Percentiles rank a stretch among this genome's conserved stretches.
phyloP scores from a whole-genome alignment of 2,797 vertebrate species.

The Chaunax sp. region DNA sequence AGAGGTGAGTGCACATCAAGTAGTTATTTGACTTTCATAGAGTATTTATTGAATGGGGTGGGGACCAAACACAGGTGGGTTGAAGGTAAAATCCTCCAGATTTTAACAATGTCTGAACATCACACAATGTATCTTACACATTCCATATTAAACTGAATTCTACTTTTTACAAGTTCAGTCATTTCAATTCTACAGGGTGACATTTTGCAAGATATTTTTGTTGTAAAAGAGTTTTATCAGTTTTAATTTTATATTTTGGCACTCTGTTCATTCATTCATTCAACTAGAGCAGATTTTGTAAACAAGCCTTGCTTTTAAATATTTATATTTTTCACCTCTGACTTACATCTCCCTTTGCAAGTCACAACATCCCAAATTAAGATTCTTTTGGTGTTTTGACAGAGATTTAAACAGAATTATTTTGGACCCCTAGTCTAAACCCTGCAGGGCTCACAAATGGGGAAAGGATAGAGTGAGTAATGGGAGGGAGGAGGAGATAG shows the following conservation, averaged over 20 bases:
- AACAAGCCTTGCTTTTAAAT: conserved; percentile 3
- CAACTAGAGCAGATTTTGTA: neutral
- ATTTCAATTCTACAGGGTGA: conserved; percentile 19
- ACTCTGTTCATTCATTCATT: neutral
- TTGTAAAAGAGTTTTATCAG: too few relatives aligned
- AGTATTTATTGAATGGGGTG: too few relatives aligned
- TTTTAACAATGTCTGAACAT: conserved; percentile 1
- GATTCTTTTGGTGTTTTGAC: conserved; percentile 31
- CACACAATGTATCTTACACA: neutral
- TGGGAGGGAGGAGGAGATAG: conserved; percentile 18
- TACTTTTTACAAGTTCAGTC: neutral
- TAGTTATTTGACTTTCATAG: neutral
- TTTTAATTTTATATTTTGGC: neutral
- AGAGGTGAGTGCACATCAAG: conserved; percentile 5
- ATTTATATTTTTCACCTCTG: neutral
- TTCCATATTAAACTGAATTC: neutral
- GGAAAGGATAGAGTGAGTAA: conserved; percentile 5
- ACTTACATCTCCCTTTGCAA: conserved; percentile 1
- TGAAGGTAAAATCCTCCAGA: conserved; percentile 1
- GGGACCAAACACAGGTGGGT: neutral
- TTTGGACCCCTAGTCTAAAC: conserved; percentile 25
- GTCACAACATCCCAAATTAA: conserved; percentile 24
- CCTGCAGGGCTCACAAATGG: conserved; percentile 41
- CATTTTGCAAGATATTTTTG: conserved; percentile 15
- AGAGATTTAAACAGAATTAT: conserved; percentile 40